phyloP scores from a whole-genome alignment of 2,797 vertebrate genomes.

The Labeo calbasu region DNA sequence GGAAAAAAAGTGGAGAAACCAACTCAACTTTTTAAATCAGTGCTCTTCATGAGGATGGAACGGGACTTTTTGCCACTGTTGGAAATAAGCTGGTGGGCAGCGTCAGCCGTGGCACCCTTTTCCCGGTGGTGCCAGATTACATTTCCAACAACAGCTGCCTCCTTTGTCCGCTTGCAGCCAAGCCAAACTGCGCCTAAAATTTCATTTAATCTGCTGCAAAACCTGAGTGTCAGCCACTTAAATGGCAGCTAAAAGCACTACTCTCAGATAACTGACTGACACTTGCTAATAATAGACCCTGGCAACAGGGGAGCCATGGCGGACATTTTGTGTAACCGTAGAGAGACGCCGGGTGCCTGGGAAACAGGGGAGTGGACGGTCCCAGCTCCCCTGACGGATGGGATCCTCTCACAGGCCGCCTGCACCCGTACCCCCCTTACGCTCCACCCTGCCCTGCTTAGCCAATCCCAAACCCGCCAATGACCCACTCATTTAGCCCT shows the following conservation, averaged over 20 bases:
- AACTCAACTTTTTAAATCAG: constrained; percentile 16
- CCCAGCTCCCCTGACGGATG: constrained; percentile 60
- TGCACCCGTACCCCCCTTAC: neutral
- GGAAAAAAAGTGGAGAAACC: neutral
- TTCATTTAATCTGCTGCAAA: constrained; percentile 85
- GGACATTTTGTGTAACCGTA: constrained; percentile 80
- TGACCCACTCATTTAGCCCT: constrained; percentile 70
- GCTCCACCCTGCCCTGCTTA: constrained; percentile 65
- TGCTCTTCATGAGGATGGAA: neutral
- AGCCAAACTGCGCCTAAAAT: constrained; percentile 83
- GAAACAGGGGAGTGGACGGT: constrained; percentile 67
- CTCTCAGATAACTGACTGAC: constrained; percentile 85
- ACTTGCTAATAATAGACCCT: constrained; percentile 83
- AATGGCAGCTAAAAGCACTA: constrained; percentile 84
- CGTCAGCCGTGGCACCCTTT: constrained; percentile 60
- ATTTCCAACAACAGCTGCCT: constrained; percentile 79
- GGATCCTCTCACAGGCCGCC: constrained; percentile 12
- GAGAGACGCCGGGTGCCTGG: constrained; percentile 67
- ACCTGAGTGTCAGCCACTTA: constrained; percentile 83
- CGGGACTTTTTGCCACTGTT: constrained; percentile 13
- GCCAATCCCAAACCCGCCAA: constrained; percentile 66
- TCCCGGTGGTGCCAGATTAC: constrained; percentile 71
- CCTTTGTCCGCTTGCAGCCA: constrained; percentile 78
- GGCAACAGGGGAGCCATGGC: constrained; percentile 64
- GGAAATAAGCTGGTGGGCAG: constrained; percentile 51